Percentiles rank a stretch among this genome's conserved stretches.
phyloP scores from a whole-genome alignment of 2,888 invertebrate genomes.

The Meteorus colon region DNA sequence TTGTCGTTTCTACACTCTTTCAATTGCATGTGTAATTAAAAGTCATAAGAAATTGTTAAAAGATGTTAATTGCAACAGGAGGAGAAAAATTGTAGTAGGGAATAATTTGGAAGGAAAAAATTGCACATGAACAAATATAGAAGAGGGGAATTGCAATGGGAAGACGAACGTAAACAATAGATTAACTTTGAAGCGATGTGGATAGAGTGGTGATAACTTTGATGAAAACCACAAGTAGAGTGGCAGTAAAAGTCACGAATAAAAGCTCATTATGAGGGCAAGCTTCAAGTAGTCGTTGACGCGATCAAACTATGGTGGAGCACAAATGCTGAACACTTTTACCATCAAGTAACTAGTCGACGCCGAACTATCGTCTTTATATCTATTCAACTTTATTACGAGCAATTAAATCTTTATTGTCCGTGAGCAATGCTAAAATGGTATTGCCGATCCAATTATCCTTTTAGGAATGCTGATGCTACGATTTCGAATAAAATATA shows the following conservation, averaged over 20 bases:
- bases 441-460: slow-evolving; percentile 26
- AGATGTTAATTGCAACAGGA: neutral
- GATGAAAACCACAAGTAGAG: slow-evolving; percentile 47
- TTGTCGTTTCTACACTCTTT: neutral
- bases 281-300: neutral
- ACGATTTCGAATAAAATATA: slow-evolving; percentile 1
- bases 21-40: neutral
- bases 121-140: neutral
- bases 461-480: slow-evolving; percentile 7
- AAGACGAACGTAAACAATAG: slow-evolving; percentile 28
- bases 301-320: slow-evolving; percentile 15
- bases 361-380: slow-evolving; percentile 22
- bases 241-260: slow-evolving; percentile 49
- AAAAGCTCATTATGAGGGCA: slow-evolving; percentile 52
- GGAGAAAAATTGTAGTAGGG: neutral
- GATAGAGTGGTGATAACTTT: slow-evolving; percentile 41
- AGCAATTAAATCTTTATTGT: slow-evolving; percentile 52
- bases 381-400: slow-evolving; percentile 49
- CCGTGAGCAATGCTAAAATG: slow-evolving; percentile 41
- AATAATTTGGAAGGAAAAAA: neutral
- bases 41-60: neutral
- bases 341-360: slow-evolving; percentile 21
- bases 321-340: slow-evolving; percentile 5
- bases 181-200: slow-evolving; percentile 36
- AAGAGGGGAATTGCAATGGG: slow-evolving; percentile 24